Base-by-base conservation (phyloP, 2,888 invertebrate genomes). In the Cephalotes varians region DNA sequence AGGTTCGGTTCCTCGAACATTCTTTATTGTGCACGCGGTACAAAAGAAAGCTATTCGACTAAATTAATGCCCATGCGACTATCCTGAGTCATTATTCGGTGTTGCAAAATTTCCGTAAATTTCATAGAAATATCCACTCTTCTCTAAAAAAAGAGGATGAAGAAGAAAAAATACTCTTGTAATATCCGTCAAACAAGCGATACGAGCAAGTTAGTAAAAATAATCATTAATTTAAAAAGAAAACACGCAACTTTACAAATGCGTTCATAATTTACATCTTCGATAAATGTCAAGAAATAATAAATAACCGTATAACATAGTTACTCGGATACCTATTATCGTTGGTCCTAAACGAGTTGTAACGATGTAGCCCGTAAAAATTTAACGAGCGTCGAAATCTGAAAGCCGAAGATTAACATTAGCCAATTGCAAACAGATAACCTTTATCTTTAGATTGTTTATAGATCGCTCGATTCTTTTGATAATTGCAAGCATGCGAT, bases 1-100 rank as follows among this genome's bases (percentile, higher is more conserved):
- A n/a, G 58, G 10, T 51, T n/a, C 40, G 54, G 34, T 87, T 89
- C 88, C 65, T 28, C 86, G 87, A 89, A 88, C 40, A 51, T 69
- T 56, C 77, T 44, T 56, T 44, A 79, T 79, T 69, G 71, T 79
- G 54, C 37, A 10, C 28, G 56, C 25, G 31, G 44, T 69, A 40
- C 77, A 71, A 79, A 69, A 79, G 69, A 79, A 56, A 69, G 56
- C 71, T 69, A 56, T 56, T 51, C 12, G 34, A 71, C 15, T 44
- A 71, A 79, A 79, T 77, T 77, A 69, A 69, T 69, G 44, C 69
- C 54, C 40, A 34, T 40, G 21, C 31, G 21, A 54, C 21, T 69
- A 34, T 56, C 18, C 40, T 10, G 18, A 15, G 25, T 51, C 49
- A 34, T 69, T 65, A 54, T 54, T 44, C 18, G 37, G 15, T 34